Evolutionary conservation across 2,797 vertebrate genomes (phyloP).

Genomic region (Leucoraja ocellata): DNA sequence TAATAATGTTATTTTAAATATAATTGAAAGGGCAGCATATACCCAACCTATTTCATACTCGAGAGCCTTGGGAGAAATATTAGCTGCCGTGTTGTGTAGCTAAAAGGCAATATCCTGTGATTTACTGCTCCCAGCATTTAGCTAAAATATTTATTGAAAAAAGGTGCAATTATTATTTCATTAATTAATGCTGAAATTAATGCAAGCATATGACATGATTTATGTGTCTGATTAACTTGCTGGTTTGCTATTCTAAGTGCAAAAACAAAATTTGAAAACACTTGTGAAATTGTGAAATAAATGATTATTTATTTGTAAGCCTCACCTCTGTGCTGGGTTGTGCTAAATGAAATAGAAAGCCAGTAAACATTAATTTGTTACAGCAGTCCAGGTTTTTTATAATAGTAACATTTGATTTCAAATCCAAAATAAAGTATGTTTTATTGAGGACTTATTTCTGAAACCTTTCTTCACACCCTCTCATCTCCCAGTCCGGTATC

Average conservation of each 20-base stretch:
- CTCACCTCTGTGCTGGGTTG: background rate
- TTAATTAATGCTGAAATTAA: constrained; percentile 88
- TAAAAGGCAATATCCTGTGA: background rate
- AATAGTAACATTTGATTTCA: background rate
- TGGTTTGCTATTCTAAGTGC: constrained; percentile 34
- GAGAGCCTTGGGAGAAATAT: background rate
- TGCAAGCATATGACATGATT: constrained; percentile 66
- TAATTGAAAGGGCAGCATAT: constrained; percentile 9
- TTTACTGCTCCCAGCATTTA: constrained; percentile 64
- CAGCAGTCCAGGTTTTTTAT: background rate
- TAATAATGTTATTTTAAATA: constrained; percentile 19
- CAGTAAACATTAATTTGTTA: background rate
- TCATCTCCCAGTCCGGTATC: background rate
- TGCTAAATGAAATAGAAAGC: background rate
- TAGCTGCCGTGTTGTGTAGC: background rate
- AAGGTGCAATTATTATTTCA: constrained; percentile 80
- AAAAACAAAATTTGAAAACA: constrained; percentile 22
- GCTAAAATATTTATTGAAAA: constrained; percentile 79
- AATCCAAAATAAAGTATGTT: background rate
- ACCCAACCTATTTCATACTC: background rate
- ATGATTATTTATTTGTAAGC: background rate
- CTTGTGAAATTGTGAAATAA: background rate
- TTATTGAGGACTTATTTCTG: background rate
- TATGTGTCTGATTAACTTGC: constrained; percentile 38
- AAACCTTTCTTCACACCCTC: too few species aligned